Percentiles rank a stretch among this genome's conserved stretches.
These are phyloP conservation scores for Suricata suricatta DNA, from an alignment of 2,113 vertebrate genomes.

Conservation along the genomic window DNA sequence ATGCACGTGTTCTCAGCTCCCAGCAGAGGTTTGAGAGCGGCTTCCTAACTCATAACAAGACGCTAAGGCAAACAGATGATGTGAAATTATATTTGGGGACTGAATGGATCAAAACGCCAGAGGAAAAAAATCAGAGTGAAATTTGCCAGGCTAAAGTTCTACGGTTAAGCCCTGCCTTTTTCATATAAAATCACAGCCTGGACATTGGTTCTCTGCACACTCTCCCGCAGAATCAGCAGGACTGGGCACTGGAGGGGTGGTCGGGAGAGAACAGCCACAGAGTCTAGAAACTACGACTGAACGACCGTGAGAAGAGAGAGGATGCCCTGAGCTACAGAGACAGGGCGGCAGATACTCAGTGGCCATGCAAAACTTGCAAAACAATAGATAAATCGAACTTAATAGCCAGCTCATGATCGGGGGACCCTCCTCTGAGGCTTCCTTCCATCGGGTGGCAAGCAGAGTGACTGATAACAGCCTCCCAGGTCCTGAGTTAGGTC, in stretches of 20 bases:
- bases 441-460: not conserved
- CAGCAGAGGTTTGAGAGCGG: not conserved
- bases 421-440: not conserved
- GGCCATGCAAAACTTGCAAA: conserved; percentile 13
- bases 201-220: not conserved
- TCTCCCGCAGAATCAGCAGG: not conserved
- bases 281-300: not conserved
- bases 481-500: not conserved
- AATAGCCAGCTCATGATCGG: not conserved
- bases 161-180: not conserved
- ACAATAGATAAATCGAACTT: conserved; percentile 29
- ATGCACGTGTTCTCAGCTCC: not conserved
- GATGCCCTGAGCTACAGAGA: not conserved
- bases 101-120: not conserved
- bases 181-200: not conserved
- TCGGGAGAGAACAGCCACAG: not conserved
- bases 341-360: not conserved
- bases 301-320: not conserved
- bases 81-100: not conserved
- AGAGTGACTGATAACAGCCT: not conserved
- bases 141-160: not conserved
- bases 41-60: not conserved
- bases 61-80: conserved; percentile 16
- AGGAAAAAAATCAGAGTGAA: not conserved
- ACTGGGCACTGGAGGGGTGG: too few species aligned